A percentile compares a stretch with the other conserved stretches of the same genome.
Conservation (phyloP, 37 sponge, comb jelly and placozoan genomes). For the Sycon ciliatum region DNA sequence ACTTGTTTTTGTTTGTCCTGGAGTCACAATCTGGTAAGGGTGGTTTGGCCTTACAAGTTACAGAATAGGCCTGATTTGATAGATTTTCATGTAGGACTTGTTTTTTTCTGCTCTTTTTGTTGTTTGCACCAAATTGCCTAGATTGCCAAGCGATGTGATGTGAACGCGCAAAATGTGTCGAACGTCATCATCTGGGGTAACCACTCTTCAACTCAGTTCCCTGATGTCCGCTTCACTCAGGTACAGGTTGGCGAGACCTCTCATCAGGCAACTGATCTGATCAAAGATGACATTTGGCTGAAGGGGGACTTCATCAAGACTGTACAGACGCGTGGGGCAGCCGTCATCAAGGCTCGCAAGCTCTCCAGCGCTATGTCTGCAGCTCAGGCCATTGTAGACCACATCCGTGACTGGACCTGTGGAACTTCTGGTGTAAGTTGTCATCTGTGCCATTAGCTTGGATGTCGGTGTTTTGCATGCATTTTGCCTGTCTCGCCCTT, state of each 20-base stretch:
- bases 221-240: constrained; percentile 72
- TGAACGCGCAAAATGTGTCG: constrained; percentile 45
- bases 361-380: constrained; percentile 96
- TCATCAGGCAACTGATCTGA: constrained; percentile 42
- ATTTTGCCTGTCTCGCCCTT: neutral
- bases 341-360: constrained; percentile 82
- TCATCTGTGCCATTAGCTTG: too few relatives aligned
- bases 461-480: neutral
- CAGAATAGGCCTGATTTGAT: too few relatives aligned
- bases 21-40: too few relatives aligned
- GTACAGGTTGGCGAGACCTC: constrained; percentile 32
- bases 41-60: too few relatives aligned
- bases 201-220: constrained; percentile 98
- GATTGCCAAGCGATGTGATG: constrained; percentile 61
- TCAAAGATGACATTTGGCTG: constrained; percentile 90
- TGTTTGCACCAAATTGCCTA: constrained; percentile 1
- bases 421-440: constrained; percentile 61
- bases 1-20: too few relatives aligned
- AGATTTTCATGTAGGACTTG: neutral
- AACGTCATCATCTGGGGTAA: constrained; percentile 99
- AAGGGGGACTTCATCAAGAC: constrained; percentile 97
- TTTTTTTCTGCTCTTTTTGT: neutral
- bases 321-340: constrained; percentile 85
- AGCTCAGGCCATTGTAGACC: constrained; percentile 94
- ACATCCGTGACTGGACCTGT: constrained; percentile 89